Evolutionary conservation across 2,113 vertebrate genomes (phyloP).

Genomic region (Psephotus haematonotus): DNA sequence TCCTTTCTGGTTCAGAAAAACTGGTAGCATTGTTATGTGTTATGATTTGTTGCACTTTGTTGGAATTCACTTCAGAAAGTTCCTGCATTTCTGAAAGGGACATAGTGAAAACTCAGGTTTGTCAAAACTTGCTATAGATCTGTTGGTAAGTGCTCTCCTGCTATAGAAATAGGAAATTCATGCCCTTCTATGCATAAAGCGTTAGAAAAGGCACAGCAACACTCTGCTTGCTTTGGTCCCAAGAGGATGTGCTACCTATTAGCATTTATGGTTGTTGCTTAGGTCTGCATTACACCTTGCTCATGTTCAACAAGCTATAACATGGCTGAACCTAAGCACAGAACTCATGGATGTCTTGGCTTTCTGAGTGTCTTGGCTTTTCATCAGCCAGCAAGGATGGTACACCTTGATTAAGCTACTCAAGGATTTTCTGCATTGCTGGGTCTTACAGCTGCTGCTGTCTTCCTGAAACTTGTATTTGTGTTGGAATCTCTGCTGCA

Average conservation of each 20-base stretch:
- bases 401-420: not conserved
- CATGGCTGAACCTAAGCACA: not conserved
- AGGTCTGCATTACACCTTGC: not conserved
- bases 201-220: not conserved
- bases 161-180: not conserved
- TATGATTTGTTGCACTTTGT: not conserved
- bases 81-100: not conserved
- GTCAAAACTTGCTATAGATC: not conserved
- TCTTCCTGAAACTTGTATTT: not conserved
- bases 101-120: not conserved
- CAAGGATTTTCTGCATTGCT: not conserved
- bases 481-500: not conserved
- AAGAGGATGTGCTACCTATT: not conserved
- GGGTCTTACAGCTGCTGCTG: not conserved
- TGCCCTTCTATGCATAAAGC: not conserved
- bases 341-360: not conserved
- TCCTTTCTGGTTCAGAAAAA: not conserved
- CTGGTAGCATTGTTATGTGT: not conserved
- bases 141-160: not conserved
- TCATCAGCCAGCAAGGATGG: not conserved
- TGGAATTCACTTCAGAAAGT: not conserved
- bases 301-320: not conserved
- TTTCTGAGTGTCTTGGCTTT: not conserved
- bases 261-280: not conserved
- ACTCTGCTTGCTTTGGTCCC: not conserved